Evolutionary conservation across 1,140 invertebrate genomes (phyloP).

Genomic region (Mercenaria mercenaria): DNA sequence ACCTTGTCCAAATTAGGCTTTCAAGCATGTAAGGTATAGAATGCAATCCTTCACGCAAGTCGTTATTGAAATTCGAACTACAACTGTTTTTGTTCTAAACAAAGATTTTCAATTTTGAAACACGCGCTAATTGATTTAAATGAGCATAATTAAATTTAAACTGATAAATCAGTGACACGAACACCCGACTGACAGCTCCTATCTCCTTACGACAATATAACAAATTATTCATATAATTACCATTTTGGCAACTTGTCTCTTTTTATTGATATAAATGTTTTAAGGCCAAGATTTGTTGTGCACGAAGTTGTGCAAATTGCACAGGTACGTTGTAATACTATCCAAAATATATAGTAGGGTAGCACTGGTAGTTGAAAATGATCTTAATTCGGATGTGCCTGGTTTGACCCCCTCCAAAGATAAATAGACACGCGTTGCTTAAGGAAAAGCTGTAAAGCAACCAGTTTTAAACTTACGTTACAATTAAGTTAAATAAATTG

Average conservation of each 20-base stretch:
- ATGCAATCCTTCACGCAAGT: conserved; percentile 10
- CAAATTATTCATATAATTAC: conserved; percentile 42
- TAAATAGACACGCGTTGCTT: no score
- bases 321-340: no score
- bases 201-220: conserved; percentile 29
- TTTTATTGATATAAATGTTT: conserved; percentile 6
- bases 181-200: conserved; percentile 51
- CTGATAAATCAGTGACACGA: conserved; percentile 60
- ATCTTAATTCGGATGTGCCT: no score
- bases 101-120: conserved; percentile 63
- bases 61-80: conserved; percentile 49
- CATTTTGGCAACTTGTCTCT: not conserved
- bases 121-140: conserved; percentile 70
- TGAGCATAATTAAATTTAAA: conserved; percentile 63
- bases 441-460: no score
- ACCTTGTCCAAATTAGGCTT: conserved; percentile 24
- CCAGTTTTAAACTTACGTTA: no score
- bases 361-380: no score
- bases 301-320: not conserved
- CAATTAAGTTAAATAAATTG: no score
- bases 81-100: conserved; percentile 43
- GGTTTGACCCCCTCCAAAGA: no score
- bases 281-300: not conserved
- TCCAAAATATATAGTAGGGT: no score
- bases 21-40: conserved; percentile 25